phyloP scores from a whole-genome alignment of 2,113 vertebrate genomes.

The Nestor notabilis region DNA sequence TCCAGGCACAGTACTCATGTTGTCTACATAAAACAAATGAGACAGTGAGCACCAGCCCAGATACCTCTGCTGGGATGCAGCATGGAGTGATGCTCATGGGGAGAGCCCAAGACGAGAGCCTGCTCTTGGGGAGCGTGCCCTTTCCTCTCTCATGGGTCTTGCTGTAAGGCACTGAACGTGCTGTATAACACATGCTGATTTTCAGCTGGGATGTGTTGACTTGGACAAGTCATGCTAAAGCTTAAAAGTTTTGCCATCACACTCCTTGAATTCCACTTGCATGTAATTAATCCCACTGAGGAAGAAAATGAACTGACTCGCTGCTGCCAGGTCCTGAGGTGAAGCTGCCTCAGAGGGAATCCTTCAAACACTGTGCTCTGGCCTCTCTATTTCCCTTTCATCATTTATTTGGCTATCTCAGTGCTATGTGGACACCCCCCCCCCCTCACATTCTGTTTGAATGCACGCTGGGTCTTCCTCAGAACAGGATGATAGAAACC shows the following conservation, averaged over 20 bases:
- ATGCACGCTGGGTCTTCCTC: not conserved
- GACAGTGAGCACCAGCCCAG: not conserved
- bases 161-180: not conserved
- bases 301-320: not conserved
- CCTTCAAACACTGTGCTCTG: not conserved
- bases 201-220: not conserved
- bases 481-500: not conserved
- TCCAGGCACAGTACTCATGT: not conserved
- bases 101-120: not conserved
- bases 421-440: not conserved
- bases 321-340: not conserved
- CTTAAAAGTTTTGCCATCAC: not conserved
- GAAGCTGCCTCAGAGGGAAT: not conserved
- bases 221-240: not conserved
- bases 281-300: not conserved
- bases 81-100: accelerated
- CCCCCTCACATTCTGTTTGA: not conserved
- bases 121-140: not conserved
- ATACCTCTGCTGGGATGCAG: not conserved
- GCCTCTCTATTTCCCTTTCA: not conserved
- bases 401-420: not conserved
- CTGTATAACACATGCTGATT: not conserved
- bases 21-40: not conserved
- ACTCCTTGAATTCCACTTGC: not conserved
- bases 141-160: not conserved